phyloP scores from a whole-genome alignment of 2,113 vertebrate species.

The Pagrus major region DNA sequence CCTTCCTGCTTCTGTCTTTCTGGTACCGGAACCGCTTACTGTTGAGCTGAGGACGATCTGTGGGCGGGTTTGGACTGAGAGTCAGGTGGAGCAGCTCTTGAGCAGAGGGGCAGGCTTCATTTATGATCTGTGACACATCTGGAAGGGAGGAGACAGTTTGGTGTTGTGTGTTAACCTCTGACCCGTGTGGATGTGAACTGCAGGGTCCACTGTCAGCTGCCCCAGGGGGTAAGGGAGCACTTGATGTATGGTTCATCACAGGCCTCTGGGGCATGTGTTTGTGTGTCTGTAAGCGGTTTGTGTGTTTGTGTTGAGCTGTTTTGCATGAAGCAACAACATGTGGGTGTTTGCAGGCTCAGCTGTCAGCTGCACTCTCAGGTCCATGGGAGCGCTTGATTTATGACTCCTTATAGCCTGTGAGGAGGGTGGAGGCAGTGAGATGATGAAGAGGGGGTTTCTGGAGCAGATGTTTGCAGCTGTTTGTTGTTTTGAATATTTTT shows the following conservation, averaged over 20 bases:
- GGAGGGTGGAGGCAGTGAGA: neutral
- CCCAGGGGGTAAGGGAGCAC: neutral
- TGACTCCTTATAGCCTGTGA: neutral
- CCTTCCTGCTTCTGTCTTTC: too few relatives aligned
- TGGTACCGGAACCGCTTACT: too few relatives aligned
- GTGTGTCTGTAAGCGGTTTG: too few relatives aligned
- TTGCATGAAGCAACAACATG: neutral
- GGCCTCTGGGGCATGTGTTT: neutral
- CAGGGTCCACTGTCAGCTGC: neutral
- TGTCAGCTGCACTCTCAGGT: slow-evolving; percentile 6
- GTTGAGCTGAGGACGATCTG: too few relatives aligned
- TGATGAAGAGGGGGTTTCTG: neutral
- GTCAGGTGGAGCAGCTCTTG: neutral
- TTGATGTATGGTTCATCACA: slow-evolving; percentile 1
- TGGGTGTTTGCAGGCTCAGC: slow-evolving; percentile 22
- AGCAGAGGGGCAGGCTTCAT: neutral
- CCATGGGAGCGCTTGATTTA: slow-evolving; percentile 21
- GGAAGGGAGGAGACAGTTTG: neutral
- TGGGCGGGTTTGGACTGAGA: neutral
- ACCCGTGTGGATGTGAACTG: neutral
- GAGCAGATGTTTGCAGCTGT: slow-evolving; percentile 5
- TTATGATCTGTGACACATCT: neutral
- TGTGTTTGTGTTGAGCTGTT: neutral
- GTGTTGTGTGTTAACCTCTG: neutral
- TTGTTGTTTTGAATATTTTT: neutral